Conservation (phyloP, 35 echinoderm and acorn worm genomes). For the Amphiura filiformis region DNA sequence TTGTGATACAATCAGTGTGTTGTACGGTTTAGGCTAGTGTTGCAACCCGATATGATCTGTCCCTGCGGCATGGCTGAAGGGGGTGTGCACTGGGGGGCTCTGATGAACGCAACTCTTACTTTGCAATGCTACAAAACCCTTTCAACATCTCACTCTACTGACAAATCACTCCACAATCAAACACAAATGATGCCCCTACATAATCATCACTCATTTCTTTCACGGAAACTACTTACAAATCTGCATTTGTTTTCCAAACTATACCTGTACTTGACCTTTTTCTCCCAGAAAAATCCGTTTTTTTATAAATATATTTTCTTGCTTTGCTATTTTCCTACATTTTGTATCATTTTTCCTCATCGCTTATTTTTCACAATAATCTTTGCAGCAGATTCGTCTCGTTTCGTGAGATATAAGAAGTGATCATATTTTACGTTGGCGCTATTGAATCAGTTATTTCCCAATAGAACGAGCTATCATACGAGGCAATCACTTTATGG, state of each 20-base stretch:
- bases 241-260: too few species aligned
- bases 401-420: background rate
- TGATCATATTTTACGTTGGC: conserved; percentile 1
- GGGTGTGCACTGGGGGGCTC: background rate
- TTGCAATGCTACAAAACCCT: too few species aligned
- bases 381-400: background rate
- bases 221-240: too few species aligned
- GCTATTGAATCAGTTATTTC: conserved; percentile 6
- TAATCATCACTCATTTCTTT: too few species aligned
- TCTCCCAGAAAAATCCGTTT: background rate
- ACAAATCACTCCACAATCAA: too few species aligned
- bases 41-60: background rate
- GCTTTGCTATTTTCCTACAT: background rate
- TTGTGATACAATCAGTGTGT: background rate
- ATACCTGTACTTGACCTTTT: conserved; percentile 5
- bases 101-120: background rate
- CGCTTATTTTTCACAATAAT: background rate
- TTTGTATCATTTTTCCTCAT: background rate
- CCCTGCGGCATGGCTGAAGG: background rate
- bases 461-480: background rate
- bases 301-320: too few species aligned
- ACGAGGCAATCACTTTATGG: conserved; percentile 11
- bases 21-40: conserved; percentile 1
- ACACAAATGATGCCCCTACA: too few species aligned
- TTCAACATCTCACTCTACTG: too few species aligned